A percentile compares a stretch with the other conserved stretches of the same genome.
Conservation (phyloP, 2,113 vertebrate species). For the Desmodus rotundus region DNA sequence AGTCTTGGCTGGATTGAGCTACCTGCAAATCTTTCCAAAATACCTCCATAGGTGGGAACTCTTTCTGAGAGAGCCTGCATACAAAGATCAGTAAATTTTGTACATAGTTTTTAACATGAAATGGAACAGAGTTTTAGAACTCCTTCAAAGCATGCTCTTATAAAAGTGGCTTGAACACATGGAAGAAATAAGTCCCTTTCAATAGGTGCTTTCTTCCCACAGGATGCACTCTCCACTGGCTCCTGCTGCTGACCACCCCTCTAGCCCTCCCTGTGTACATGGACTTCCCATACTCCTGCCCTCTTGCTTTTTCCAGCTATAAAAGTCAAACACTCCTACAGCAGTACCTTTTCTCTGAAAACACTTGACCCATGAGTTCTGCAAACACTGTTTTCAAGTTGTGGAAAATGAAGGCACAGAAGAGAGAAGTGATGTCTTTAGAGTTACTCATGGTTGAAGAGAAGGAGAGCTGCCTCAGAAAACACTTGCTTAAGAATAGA, state of each 20-base stretch:
- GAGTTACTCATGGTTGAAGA: neutral
- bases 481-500: slow-evolving; percentile 29
- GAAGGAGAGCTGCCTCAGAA: slow-evolving; percentile 34
- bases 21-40: neutral
- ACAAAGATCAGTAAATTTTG: slow-evolving; percentile 1
- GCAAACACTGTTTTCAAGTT: slow-evolving; percentile 62
- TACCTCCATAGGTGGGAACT: neutral
- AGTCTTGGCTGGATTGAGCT: neutral
- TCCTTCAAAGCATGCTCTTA: neutral
- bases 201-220: neutral
- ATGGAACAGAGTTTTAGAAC: neutral
- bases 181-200: neutral
- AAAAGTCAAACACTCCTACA: neutral
- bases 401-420: slow-evolving; percentile 39
- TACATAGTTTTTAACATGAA: neutral
- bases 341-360: slow-evolving; percentile 19
- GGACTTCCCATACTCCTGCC: neutral
- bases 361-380: slow-evolving; percentile 46
- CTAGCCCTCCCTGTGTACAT: neutral
- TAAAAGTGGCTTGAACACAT: neutral
- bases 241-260: neutral
- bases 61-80: neutral
- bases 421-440: slow-evolving; percentile 31
- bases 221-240: neutral
- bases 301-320: neutral